Base-by-base conservation (phyloP, 2,888 invertebrate species). In the Cheilosia vulpina region DNA sequence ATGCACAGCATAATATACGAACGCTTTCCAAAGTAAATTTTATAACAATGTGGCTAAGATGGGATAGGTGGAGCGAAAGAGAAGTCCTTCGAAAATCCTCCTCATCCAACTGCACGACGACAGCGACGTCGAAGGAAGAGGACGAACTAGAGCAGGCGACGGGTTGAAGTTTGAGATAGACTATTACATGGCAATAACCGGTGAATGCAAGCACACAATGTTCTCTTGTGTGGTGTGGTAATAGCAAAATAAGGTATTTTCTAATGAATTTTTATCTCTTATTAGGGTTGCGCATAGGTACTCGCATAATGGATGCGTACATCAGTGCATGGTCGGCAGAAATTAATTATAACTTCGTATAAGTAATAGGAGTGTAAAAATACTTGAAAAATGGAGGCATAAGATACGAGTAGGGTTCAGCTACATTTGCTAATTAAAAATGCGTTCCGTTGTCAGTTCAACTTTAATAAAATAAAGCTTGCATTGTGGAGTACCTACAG, bases 231-330 rank as follows among this genome's bases (percentile, higher is more conserved):
- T 27, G 55, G 45, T 47, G 43, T 38, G 63, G 43, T 47, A 63
- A 52, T 57, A 45, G n/a, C 24, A 58, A 58, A 63, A 45, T 65
- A 69, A 21, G 63, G 68, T 17, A 47, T 47, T 81, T 65, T 19
- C 65, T 76, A 65, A 81, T 71, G 69, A 34, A 81, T 76, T 76
- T 81, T 71, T 50, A 65, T 63, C 50, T 81, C 24, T 69, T 58
- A 76, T 69, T 55, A 55, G 41, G 13, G n/a, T 15, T 57, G 57
- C 50, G 43, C 43, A 38, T 34, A 4, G 13, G 13, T 38, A 38
- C 38, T 13, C 13, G 4, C 38, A 38, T 66, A 11, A 60, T 52
- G 34, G n/a, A 73, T 38, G 41, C 21, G 41, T 34, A 34, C 13
- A 19, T 47, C 34, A 17, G 38, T n/a, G 19, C 43, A 34, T 24